These are phyloP conservation scores for Pimpla rufipes DNA, from an alignment of 2,888 invertebrate genomes.

Conservation along the genomic window DNA sequence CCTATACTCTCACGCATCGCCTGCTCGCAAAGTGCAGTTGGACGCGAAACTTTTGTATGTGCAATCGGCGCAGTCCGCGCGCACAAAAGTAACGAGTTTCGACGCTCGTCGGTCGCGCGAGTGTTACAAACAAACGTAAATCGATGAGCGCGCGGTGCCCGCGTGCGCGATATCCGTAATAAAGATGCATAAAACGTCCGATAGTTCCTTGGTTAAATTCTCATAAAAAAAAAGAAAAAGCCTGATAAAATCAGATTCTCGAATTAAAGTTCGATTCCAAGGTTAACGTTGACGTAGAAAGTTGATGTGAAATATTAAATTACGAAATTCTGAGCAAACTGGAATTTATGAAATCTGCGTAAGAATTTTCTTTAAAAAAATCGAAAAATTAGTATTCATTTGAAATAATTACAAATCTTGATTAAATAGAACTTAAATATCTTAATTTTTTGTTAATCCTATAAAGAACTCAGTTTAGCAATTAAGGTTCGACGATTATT, in stretches of 20 bases:
- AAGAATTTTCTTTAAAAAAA: no score
- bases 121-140: conserved; percentile 57
- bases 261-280: neutral
- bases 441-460: no score
- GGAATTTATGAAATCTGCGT: no score
- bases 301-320: no score
- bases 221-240: neutral
- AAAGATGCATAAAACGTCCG: conserved; percentile 22
- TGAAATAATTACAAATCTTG: no score
- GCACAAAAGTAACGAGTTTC: conserved; percentile 52
- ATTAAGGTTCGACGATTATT: no score
- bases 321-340: no score
- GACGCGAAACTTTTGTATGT: conserved; percentile 60
- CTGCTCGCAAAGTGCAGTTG: conserved; percentile 52
- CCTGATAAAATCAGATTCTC: neutral
- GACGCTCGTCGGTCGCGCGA: conserved; percentile 38
- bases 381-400: no score
- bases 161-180: conserved; percentile 22
- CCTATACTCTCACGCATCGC: conserved; percentile 1
- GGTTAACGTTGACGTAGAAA: neutral
- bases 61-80: conserved; percentile 33
- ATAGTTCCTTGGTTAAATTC: neutral
- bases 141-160: conserved; percentile 35
- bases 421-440: no score
- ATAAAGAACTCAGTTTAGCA: no score